Conservation (phyloP, 2,113 vertebrate species). For the Prionailurus bengalensis region DNA sequence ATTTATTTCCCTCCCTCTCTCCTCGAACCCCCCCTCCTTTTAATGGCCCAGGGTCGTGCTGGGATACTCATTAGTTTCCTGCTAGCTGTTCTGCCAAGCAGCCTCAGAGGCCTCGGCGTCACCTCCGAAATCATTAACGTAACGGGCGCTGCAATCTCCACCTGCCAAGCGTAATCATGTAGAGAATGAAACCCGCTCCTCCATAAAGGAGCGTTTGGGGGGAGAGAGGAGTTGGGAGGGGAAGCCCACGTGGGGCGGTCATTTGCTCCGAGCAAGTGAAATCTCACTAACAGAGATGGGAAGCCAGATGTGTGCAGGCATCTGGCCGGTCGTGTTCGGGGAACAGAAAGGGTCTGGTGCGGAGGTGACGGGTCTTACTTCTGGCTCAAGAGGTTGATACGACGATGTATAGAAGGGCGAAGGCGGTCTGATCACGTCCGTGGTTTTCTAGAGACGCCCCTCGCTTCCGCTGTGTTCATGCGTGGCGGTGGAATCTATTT, state of each 20-base stretch:
- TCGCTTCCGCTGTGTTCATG: background rate
- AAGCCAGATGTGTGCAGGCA: slow-evolving; percentile 61
- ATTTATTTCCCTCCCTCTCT: slow-evolving; percentile 81
- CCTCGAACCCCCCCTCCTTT: slow-evolving; percentile 42
- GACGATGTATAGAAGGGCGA: background rate
- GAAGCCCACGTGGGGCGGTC: slow-evolving; percentile 47
- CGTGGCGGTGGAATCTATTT: background rate
- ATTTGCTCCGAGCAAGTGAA: slow-evolving; percentile 75
- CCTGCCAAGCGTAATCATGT: slow-evolving; percentile 87
- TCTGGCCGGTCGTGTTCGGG: background rate
- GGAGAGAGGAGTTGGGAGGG: background rate
- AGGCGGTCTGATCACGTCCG: background rate
- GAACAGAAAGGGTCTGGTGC: slow-evolving; percentile 15
- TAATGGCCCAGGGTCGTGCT: slow-evolving; percentile 74
- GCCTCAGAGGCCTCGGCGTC: slow-evolving; percentile 83
- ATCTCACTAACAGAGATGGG: slow-evolving; percentile 71
- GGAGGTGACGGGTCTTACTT: background rate
- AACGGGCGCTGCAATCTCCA: slow-evolving; percentile 82
- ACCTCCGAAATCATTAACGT: slow-evolving; percentile 89
- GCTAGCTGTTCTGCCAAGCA: slow-evolving; percentile 83
- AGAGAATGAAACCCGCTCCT: slow-evolving; percentile 81
- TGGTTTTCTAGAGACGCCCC: background rate
- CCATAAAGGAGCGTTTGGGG: slow-evolving; percentile 85
- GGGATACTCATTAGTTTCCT: slow-evolving; percentile 89
- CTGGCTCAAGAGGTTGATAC: slow-evolving; percentile 48